Evolutionary conservation across 2,888 invertebrate genomes (phyloP).

Genomic region (Mesorhabditis belari): DNA sequence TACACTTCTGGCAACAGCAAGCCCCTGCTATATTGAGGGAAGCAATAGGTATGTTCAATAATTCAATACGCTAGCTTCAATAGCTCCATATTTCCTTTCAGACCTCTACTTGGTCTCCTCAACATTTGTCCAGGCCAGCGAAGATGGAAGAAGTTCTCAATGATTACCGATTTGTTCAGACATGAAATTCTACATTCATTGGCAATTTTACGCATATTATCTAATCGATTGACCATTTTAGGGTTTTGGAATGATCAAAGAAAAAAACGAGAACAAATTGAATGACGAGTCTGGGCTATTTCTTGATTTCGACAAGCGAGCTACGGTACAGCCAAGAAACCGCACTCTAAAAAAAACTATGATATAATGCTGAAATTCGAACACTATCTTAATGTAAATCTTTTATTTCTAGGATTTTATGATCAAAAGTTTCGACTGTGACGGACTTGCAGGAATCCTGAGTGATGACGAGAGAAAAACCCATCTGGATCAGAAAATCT

Average conservation of each 20-base stretch:
- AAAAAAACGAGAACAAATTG: too few species aligned
- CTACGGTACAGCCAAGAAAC: too few species aligned
- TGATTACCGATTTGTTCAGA: conserved; percentile 28
- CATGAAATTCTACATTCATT: conserved; percentile 41
- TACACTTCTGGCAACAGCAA: neutral
- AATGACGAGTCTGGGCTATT: too few species aligned
- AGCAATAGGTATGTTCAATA: neutral
- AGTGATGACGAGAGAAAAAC: neutral
- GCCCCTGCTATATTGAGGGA: neutral
- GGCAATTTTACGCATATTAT: too few species aligned
- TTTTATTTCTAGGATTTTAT: neutral
- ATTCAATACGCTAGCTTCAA: too few species aligned
- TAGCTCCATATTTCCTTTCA: conserved; percentile 1
- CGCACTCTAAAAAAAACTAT: too few species aligned
- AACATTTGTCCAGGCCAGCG: conserved; percentile 15
- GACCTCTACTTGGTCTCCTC: conserved; percentile 23
- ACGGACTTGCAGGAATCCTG: neutral
- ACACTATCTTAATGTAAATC: too few species aligned
- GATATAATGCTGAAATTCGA: too few species aligned
- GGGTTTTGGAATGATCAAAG: too few species aligned
- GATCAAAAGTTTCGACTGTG: neutral
- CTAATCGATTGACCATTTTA: too few species aligned
- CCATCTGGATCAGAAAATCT: neutral
- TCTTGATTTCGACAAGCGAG: too few species aligned
- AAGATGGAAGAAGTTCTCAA: conserved; percentile 12